Base-by-base conservation (phyloP, 2,113 vertebrate genomes). In the Aramus guarauna region DNA sequence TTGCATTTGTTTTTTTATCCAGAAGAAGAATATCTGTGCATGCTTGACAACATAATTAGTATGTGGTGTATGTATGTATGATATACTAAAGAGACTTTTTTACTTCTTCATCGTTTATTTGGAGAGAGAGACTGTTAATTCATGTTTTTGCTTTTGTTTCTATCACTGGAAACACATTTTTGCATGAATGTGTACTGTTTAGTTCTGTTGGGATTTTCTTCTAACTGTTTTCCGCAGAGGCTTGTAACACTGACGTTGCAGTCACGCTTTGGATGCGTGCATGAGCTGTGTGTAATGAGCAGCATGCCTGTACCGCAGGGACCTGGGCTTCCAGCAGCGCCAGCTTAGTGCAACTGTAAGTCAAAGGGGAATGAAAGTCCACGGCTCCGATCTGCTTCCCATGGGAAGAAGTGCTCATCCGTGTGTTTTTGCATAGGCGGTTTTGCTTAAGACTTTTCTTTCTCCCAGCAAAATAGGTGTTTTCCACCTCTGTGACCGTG, bases 91-190 rank as follows among this genome's bases (percentile, higher is more conserved):
- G 87, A 90, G 53, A 5, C 47, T 20, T 48, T 92, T 91, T 88
- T 80, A 56, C 30, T 90, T 89, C 17, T 85, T 86, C 91, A 69
- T 47, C 91, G 69, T 47, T 81, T 94, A 39, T 94, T 91, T 97
- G 18, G 27, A 60, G 43, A 47, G 18, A 81, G 34, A 78, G 11
- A 26, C 47, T 81, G 9, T 56, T 95, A 64, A 82, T 89, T 92
- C 23, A 21, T 91, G 56, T 68, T 52, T 94, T 91, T 94, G 39
- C 36, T 85, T 86, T 84, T 95, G 48, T 95, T 95, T 89, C 56
- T 26, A 14, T 55, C 9, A 9, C 47, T 91, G 66, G 64, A 82
- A 94, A 23, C 20, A 8, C 16, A 53, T 87, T 89, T 52, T 64
- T 72, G 36, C 34, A 16, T 81, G 68, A 45, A 26, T 66, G 20